These are phyloP conservation scores for Antedon mediterranea DNA, from an alignment of 53 echinoderm and acorn worm genomes.

Conservation along the genomic window DNA sequence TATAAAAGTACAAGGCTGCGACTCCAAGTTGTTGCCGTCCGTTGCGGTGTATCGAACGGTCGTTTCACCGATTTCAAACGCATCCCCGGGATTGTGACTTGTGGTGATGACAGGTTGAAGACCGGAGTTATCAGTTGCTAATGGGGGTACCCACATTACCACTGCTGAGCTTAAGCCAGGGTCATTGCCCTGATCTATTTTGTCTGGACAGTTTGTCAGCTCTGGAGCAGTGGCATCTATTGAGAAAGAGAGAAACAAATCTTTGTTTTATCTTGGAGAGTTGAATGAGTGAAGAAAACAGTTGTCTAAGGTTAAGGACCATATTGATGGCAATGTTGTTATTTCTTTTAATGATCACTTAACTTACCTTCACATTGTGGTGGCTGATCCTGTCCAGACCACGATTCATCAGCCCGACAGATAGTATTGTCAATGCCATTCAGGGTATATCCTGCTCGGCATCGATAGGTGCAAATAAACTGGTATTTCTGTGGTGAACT, in stretches of 20 bases:
- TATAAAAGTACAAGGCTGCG: constrained; percentile 5
- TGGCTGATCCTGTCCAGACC: constrained; percentile 7
- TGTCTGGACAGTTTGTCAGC: constrained; percentile 13
- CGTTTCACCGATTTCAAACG: neutral
- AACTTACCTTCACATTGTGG: constrained; percentile 29
- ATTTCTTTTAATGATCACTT: too few species aligned
- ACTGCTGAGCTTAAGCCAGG: constrained; percentile 1
- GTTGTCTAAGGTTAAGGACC: too few species aligned
- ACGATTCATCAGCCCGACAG: constrained; percentile 19
- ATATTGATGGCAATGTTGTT: neutral
- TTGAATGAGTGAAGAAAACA: too few species aligned
- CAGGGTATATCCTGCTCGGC: constrained; percentile 9
- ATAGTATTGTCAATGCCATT: constrained; percentile 1
- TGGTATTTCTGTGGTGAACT: neutral
- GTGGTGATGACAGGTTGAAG: neutral
- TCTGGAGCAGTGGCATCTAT: constrained; percentile 22
- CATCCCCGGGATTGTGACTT: neutral
- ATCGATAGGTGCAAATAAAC: constrained; percentile 16
- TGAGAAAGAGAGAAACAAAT: neutral
- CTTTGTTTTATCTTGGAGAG: too few species aligned
- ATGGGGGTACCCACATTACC: constrained; percentile 9
- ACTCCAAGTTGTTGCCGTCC: neutral
- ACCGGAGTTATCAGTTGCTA: constrained; percentile 24
- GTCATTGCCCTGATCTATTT: constrained; percentile 12
- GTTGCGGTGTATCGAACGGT: neutral